Evolutionary conservation across 2,888 invertebrate genomes (phyloP), one percentile per base, ranked within the genome.

Genomic region (Drosophila mimica): DNA sequence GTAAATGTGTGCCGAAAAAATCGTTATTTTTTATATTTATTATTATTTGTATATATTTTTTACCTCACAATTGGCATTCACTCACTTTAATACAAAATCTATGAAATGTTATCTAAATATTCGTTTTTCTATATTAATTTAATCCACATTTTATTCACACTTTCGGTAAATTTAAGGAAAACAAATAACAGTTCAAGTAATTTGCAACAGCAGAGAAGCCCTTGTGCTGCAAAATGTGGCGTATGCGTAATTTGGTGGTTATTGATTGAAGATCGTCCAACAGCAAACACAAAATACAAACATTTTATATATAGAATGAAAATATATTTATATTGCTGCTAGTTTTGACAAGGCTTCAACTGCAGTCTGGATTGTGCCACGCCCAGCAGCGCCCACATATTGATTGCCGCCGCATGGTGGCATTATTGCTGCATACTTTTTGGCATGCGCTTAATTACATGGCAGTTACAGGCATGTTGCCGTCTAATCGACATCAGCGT

Each of bases 381-480:
- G 81, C 74, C 83, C 62, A 70, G 38, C 54, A 56, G 34, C 8
- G 83, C 83, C 76, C 74, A 52, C 69, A 59, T 82, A 88, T 85
- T 88, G 84, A 84, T 84, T 88, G 79, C 48, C 43, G 48, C 38
- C 59, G 72, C 79, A 59, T 53, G 60, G 63, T 63, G 64, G 58
- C 81, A 81, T 75, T 88, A 67, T 79, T 86, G 86, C 57, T 86
- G 85, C 88, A 86, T 86, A 88, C 78, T 85, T 88, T 86, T 80
- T 82, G 81, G 80, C 86, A 80, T 88, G 88, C 74, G 84, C 88
- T 86, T 88, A 85, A 85, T 85, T 85, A 83, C 88, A 86, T 80
- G 78, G 83, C 78, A 69, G 81, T 79, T 67, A 76, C 79, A 69
- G 63, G 36, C 46, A 52, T 49, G n/a, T 34, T 36, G 54, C 36